These are phyloP conservation scores for Saxidomus purpurata DNA, from an alignment of 1,140 invertebrate genomes.

Conservation along the genomic window DNA sequence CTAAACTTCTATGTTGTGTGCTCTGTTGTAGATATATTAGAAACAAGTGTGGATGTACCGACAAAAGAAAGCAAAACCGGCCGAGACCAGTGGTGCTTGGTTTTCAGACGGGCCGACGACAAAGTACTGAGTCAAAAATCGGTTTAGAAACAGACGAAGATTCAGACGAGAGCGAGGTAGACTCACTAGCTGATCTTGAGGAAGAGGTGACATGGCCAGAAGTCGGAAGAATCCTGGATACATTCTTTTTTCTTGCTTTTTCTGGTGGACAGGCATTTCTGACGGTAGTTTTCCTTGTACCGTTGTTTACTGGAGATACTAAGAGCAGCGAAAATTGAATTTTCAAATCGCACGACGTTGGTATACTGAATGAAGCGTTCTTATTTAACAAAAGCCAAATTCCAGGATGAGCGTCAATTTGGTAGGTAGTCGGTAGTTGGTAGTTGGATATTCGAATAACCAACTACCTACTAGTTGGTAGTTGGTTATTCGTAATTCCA, in stretches of 20 bases:
- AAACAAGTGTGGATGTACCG: constrained; percentile 15
- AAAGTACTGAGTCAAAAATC: background rate
- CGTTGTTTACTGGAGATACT: constrained; percentile 43
- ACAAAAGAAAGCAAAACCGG: constrained; percentile 19
- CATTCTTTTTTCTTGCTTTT: constrained; percentile 63
- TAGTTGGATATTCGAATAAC: no score
- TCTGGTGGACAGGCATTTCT: constrained; percentile 43
- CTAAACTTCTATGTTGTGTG: constrained; percentile 48
- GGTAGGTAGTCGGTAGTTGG: no score
- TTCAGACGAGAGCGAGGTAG: constrained; percentile 5
- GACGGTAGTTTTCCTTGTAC: constrained; percentile 57
- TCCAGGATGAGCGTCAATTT: no score
- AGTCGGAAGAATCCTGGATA: constrained; percentile 57
- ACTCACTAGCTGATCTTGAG: constrained; percentile 46
- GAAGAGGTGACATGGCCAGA: constrained; percentile 58
- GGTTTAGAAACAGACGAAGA: background rate
- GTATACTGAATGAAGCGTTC: no score
- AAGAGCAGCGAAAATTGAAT: background rate
- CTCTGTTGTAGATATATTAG: constrained; percentile 36
- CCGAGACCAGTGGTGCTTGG: background rate
- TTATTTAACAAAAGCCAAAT: no score
- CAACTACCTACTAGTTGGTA: no score
- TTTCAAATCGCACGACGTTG: no score
- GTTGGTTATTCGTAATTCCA: no score
- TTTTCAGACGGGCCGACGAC: background rate